A percentile compares a stretch with the other conserved stretches of the same genome.
These are phyloP conservation scores for Cerastis leucographa DNA, from an alignment of 2,888 invertebrate genomes.

Conservation along the genomic window DNA sequence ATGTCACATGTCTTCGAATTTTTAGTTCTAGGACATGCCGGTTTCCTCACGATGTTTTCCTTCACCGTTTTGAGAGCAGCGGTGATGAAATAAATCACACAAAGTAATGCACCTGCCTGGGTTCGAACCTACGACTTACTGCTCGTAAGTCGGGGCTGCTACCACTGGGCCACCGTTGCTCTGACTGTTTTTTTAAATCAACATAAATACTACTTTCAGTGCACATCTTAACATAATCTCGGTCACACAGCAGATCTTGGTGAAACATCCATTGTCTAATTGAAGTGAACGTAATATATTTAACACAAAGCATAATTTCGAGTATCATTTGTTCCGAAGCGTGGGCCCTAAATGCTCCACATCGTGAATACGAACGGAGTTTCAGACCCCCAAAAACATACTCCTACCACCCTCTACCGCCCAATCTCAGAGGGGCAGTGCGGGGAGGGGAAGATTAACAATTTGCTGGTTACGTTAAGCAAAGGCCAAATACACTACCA, in stretches of 20 bases:
- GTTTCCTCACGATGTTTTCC: too few species aligned
- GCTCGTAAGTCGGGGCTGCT: too few species aligned
- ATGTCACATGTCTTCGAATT: too few species aligned
- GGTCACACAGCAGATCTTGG: slow-evolving; percentile 12
- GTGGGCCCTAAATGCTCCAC: slow-evolving; percentile 37
- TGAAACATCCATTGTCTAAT: slow-evolving; percentile 32
- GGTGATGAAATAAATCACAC: too few species aligned
- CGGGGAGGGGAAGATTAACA: slow-evolving; percentile 59
- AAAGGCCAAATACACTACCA: slow-evolving; percentile 43
- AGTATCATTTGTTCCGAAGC: slow-evolving; percentile 49
- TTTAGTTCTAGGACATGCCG: too few species aligned
- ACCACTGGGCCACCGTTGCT: too few species aligned
- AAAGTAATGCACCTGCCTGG: too few species aligned
- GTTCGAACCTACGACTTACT: too few species aligned
- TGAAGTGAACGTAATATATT: slow-evolving; percentile 36
- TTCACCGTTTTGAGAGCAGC: too few species aligned
- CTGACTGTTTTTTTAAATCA: too few species aligned
- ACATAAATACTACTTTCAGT: slow-evolving; percentile 14
- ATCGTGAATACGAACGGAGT: slow-evolving; percentile 53
- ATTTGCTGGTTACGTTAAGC: slow-evolving; percentile 64
- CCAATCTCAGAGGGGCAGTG: slow-evolving; percentile 39
- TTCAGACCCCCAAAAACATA: slow-evolving; percentile 48
- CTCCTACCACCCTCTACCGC: slow-evolving; percentile 40
- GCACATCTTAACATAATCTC: not conserved
- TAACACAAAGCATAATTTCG: slow-evolving; percentile 51